Evolutionary conservation across 2,113 vertebrate species (phyloP).

Genomic region (Leuciscus idus): DNA sequence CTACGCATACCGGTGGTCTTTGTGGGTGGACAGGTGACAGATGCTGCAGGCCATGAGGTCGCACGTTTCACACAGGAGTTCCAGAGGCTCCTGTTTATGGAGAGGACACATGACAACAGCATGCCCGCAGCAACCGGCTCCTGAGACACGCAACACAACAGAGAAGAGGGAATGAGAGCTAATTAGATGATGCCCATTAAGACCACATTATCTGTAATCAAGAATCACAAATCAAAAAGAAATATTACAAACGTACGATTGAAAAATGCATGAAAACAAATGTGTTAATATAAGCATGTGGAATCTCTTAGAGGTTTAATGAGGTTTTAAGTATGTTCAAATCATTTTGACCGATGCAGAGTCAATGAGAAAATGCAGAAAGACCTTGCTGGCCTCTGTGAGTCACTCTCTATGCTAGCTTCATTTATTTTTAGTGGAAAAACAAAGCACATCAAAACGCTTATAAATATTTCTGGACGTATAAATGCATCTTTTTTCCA

Average conservation of each 20-base stretch:
- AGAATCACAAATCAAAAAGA: slow-evolving; percentile 16
- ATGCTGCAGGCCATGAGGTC: slow-evolving; percentile 82
- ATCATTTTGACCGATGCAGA: not conserved
- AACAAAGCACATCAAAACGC: slow-evolving; percentile 43
- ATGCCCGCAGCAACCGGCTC: slow-evolving; percentile 71
- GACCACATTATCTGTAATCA: slow-evolving; percentile 29
- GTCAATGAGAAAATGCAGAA: not conserved
- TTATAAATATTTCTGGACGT: slow-evolving; percentile 48
- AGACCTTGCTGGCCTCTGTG: not conserved
- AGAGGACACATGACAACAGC: slow-evolving; percentile 76
- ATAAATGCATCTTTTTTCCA: slow-evolving; percentile 31
- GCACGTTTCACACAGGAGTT: slow-evolving; percentile 82
- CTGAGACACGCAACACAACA: slow-evolving; percentile 60
- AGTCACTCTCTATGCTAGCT: slow-evolving; percentile 18
- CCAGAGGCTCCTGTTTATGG: slow-evolving; percentile 81
- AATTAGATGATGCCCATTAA: slow-evolving; percentile 36
- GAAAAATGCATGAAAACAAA: not conserved
- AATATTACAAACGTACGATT: not conserved
- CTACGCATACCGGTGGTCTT: slow-evolving; percentile 79
- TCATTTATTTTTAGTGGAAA: slow-evolving; percentile 38
- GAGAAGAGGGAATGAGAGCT: slow-evolving; percentile 7
- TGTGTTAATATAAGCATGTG: not conserved
- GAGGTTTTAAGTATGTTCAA: not conserved
- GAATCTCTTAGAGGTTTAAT: slow-evolving; percentile 31
- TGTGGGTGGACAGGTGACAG: slow-evolving; percentile 82